Conservation (phyloP, 2,888 invertebrate species). For the Altica lythri region DNA sequence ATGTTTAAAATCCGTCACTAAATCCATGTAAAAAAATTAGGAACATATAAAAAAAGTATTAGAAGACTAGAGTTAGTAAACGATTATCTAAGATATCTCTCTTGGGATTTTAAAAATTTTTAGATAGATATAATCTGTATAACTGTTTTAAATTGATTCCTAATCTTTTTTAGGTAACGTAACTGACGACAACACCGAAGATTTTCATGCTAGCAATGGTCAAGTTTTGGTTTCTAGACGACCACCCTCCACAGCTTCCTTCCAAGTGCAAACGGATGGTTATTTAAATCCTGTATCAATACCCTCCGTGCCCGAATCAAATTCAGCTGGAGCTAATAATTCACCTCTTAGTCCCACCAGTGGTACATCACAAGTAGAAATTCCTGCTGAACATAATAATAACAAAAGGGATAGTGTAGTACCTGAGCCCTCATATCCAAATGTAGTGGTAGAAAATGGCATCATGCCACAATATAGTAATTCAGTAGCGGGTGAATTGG, state of each 20-base stretch:
- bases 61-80: no score
- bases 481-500: conserved; percentile 51
- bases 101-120: background rate
- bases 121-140: background rate
- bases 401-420: conserved; percentile 56
- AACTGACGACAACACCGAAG: conserved; percentile 28
- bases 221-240: conserved; percentile 21
- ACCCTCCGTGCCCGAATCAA: conserved; percentile 46
- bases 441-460: conserved; percentile 38
- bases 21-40: no score
- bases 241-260: conserved; percentile 12
- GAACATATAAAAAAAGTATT: no score
- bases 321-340: conserved; percentile 49
- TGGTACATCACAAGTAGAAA: conserved; percentile 39
- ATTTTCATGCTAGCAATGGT: conserved; percentile 14
- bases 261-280: conserved; percentile 50
- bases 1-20: no score
- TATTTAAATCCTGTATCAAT: conserved; percentile 59
- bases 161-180: conserved; percentile 11
- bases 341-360: conserved; percentile 54
- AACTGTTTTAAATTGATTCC: background rate
- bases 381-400: conserved; percentile 58
- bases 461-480: conserved; percentile 49
- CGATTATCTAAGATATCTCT: background rate
- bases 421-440: conserved; percentile 50